Evolutionary conservation across 1,140 invertebrate species (phyloP), one percentile per base, ranked within the genome.

Genomic region (Pollicipes pollicipes): DNA sequence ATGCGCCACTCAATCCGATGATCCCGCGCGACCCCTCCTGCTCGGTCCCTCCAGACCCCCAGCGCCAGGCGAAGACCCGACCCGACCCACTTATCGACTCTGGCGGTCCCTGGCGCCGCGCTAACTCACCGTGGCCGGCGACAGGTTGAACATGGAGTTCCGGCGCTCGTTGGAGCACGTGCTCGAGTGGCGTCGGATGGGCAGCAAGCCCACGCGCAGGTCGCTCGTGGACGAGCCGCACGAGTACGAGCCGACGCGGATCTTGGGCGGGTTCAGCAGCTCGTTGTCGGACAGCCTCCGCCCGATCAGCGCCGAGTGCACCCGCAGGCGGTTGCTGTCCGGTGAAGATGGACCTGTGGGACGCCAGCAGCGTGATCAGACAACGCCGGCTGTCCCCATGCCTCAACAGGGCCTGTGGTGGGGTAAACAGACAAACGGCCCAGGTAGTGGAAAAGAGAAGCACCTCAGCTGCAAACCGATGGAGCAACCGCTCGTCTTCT

Each of bases 241-340:
- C 77, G 89, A 91, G n/a, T 88, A 91, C 58, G 88, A 89, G 3
- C 88, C 88, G 58, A 92, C 86, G 24, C 87, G 84, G 74, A 91
- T 93, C 81, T 90, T 93, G 21, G 91, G 90, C 30, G 91, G 90
- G 86, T 92, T 92, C 69, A 80, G 77, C 75, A 95, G 81, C 30
- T 90, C 92, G 80, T 94, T 95, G 80, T 95, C 92, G 4, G 91
- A 94, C 30, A 94, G 84, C 45, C 92, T 87, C 68, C 91, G 86
- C 77, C 87, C 91, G 10, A 79, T 79, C 28, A 90, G 87, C 4
- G 86, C 85, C 76, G 87, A 90, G 63, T 85, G 85, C 3, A 95
- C 91, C 66, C 89, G 85, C 76, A 95, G 82, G 81, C 92, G 90
- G 80, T 93, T 93, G 77, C 87, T 89, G 77, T 93, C 91, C 29